Percentiles rank a stretch among this genome's conserved stretches.
These are phyloP conservation scores for Eulithis testata DNA, from an alignment of 2,888 invertebrate genomes.

Conservation along the genomic window DNA sequence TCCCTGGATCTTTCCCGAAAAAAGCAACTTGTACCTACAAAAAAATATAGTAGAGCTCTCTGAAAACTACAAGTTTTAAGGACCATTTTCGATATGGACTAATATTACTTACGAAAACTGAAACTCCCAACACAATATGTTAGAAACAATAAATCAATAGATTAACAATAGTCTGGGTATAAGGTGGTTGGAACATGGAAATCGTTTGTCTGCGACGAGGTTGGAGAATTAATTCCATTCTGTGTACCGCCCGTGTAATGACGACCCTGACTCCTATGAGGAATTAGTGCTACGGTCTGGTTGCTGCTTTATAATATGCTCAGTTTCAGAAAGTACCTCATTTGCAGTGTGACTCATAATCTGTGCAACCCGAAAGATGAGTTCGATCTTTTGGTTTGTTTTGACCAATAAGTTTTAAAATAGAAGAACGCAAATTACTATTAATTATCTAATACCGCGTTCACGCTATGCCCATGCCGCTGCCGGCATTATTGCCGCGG, in stretches of 20 bases:
- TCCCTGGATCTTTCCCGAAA: too few species aligned
- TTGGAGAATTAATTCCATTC: constrained; percentile 73
- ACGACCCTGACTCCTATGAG: constrained; percentile 44
- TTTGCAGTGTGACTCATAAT: background rate
- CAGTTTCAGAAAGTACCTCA: background rate
- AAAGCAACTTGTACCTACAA: too few species aligned
- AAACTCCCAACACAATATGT: constrained; percentile 27
- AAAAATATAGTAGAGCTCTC: too few species aligned
- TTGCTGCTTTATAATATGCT: constrained; percentile 16
- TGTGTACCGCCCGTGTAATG: constrained; percentile 63
- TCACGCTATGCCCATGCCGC: too few species aligned
- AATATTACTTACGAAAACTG: constrained; percentile 7
- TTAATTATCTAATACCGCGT: too few species aligned
- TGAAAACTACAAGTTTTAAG: too few species aligned
- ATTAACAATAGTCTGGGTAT: constrained; percentile 59
- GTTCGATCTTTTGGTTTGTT: background rate
- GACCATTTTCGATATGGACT: background rate
- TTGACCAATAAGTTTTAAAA: background rate
- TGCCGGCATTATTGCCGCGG: too few species aligned
- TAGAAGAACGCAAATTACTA: too few species aligned
- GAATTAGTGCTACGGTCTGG: constrained; percentile 23
- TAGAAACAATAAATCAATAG: constrained; percentile 51
- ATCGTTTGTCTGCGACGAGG: constrained; percentile 69
- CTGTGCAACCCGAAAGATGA: background rate
- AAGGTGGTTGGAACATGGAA: constrained; percentile 62